A percentile compares a stretch with the other conserved stretches of the same genome.
Evolutionary conservation across 2,888 invertebrate species (phyloP).

Genomic region (Drosophila yooni): DNA sequence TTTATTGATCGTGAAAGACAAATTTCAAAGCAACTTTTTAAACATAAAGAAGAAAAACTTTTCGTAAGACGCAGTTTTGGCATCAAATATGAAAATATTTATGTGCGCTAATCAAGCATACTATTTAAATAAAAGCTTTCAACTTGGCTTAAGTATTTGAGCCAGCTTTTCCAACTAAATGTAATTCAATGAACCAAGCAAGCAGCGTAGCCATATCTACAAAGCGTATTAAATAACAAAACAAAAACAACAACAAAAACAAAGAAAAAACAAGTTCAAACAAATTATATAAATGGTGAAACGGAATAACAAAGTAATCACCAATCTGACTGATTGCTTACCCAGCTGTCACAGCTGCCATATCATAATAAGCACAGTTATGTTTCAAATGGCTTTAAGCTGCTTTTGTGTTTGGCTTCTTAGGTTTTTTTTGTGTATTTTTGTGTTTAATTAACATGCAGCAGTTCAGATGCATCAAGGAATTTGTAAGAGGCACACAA

Average conservation of each 20-base stretch:
- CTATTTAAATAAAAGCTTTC: not conserved
- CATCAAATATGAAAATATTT: not conserved
- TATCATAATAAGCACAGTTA: constrained; percentile 44
- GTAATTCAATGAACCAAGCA: constrained; percentile 5
- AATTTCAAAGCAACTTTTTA: not conserved
- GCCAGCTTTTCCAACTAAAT: not conserved
- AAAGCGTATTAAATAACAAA: constrained; percentile 22
- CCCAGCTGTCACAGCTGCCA: constrained; percentile 42
- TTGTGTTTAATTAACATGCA: constrained; percentile 38
- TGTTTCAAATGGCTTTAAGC: constrained; percentile 33
- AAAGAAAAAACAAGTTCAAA: constrained; percentile 24
- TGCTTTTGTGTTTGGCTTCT: constrained; percentile 8
- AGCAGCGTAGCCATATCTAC: constrained; percentile 5
- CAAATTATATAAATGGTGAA: constrained; percentile 53
- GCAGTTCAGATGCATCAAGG: constrained; percentile 27
- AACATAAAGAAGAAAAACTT: not conserved
- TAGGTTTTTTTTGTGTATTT: not conserved
- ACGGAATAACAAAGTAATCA: constrained; percentile 33
- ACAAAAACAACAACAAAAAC: not conserved
- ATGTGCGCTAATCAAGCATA: not conserved
- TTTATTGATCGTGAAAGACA: not conserved
- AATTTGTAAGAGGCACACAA: constrained; percentile 33
- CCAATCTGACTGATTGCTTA: constrained; percentile 27
- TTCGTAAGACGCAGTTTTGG: not conserved
- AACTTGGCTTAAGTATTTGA: not conserved